Evolutionary conservation across 2,797 vertebrate genomes (phyloP).

Genomic region (Garrulus glandarius): DNA sequence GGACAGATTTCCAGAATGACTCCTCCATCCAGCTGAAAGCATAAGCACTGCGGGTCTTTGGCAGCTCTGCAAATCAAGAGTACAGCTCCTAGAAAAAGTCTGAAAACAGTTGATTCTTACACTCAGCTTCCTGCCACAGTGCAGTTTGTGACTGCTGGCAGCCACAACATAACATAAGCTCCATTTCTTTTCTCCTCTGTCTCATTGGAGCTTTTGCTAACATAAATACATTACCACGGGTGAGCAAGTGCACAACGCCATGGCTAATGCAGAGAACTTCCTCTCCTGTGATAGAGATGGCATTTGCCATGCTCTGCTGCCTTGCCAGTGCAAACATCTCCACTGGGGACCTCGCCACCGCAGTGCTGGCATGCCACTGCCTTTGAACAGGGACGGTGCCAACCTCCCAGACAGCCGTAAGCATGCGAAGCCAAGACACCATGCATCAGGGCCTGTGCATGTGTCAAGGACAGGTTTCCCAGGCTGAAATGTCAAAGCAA

Average conservation of each 20-base stretch:
- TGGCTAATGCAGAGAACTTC: not conserved
- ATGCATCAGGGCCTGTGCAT: not conserved
- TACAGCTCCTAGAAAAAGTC: not conserved
- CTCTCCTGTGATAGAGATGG: not conserved
- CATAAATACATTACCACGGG: not conserved
- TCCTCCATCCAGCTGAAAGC: constrained; percentile 11
- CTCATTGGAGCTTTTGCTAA: not conserved
- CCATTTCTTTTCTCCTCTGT: not conserved
- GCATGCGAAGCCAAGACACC: not conserved
- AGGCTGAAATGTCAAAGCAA: constrained; percentile 43
- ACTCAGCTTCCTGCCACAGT: not conserved
- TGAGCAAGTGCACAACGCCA: not conserved
- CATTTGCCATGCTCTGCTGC: not conserved
- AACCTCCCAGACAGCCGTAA: not conserved
- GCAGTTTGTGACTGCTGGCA: constrained; percentile 20
- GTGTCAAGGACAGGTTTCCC: constrained; percentile 45
- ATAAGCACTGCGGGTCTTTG: not conserved
- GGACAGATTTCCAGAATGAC: not conserved
- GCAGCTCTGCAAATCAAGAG: constrained; percentile 18
- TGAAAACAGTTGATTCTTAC: constrained; percentile 42
- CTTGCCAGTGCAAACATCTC: not conserved
- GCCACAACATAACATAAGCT: not conserved
- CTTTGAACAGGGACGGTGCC: not conserved
- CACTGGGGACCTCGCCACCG: not conserved
- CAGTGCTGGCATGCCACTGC: not conserved